These are phyloP conservation scores for Scaptomyza montana DNA, from an alignment of 1,140 invertebrate species.

Conservation along the genomic window DNA sequence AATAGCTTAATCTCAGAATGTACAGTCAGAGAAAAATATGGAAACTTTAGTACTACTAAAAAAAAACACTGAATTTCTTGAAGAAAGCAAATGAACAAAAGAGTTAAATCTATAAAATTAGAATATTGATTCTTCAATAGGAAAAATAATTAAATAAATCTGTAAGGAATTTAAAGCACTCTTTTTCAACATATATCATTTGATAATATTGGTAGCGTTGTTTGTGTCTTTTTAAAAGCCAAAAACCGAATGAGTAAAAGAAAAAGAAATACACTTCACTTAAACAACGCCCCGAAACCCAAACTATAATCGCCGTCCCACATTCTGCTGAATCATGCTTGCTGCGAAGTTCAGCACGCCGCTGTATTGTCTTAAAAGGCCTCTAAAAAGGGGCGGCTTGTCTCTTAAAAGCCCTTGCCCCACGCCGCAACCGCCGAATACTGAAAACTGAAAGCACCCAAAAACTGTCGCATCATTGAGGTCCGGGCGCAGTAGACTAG, in stretches of 20 bases:
- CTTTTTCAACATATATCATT: not conserved
- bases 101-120: too few relatives aligned
- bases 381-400: slow-evolving; percentile 46
- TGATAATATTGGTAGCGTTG: too few relatives aligned
- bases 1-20: too few relatives aligned
- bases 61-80: too few relatives aligned
- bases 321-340: slow-evolving; percentile 61
- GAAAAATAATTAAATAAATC: too few relatives aligned
- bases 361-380: slow-evolving; percentile 63
- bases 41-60: too few relatives aligned
- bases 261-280: slow-evolving; percentile 29
- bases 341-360: slow-evolving; percentile 75
- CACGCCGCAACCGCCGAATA: slow-evolving; percentile 10
- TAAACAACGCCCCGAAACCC: slow-evolving; percentile 31
- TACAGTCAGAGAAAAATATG: not conserved
- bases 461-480: slow-evolving; percentile 71
- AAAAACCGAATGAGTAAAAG: slow-evolving; percentile 16
- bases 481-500: slow-evolving; percentile 70
- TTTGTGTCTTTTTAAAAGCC: slow-evolving; percentile 17
- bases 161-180: too few relatives aligned
- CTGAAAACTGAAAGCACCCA: slow-evolving; percentile 9
- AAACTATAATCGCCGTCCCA: not conserved
- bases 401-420: slow-evolving; percentile 63
- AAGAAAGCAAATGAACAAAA: too few relatives aligned
- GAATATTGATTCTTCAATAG: too few relatives aligned